Evolutionary conservation across 2,113 vertebrate genomes (phyloP).

Genomic region (Meriones unguiculatus): DNA sequence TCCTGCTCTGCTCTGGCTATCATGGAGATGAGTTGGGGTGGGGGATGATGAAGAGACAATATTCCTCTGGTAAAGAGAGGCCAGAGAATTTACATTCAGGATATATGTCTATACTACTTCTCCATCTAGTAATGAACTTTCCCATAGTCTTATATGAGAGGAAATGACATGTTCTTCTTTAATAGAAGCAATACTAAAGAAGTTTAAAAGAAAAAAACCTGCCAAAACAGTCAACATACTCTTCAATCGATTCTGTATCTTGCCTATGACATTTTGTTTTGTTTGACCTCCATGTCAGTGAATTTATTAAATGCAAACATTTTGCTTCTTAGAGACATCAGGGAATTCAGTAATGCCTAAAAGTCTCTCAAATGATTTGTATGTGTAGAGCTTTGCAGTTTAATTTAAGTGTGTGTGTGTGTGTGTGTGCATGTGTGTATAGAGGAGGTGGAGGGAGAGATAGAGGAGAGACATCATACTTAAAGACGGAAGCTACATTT

Average conservation of each 20-base stretch:
- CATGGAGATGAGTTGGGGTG: not conserved
- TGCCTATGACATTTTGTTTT: slow-evolving; percentile 62
- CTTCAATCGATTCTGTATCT: slow-evolving; percentile 46
- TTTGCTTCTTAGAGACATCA: slow-evolving; percentile 63
- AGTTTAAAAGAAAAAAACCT: not conserved
- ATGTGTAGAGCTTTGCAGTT: slow-evolving; percentile 41
- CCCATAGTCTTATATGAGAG: not conserved
- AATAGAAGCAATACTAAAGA: slow-evolving; percentile 25
- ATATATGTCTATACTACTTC: not conserved
- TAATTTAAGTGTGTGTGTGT: slow-evolving; percentile 38
- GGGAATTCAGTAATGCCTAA: slow-evolving; percentile 56
- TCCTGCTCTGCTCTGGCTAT: not conserved
- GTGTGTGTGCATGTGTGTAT: not conserved
- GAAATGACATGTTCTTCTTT: slow-evolving; percentile 34
- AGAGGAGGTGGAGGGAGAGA: not conserved
- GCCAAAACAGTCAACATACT: slow-evolving; percentile 34
- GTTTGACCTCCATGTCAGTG: slow-evolving; percentile 61
- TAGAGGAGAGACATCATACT: not conserved
- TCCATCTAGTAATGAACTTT: slow-evolving; percentile 6
- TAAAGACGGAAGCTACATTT: not conserved
- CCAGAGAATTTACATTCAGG: not conserved
- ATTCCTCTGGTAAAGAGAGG: not conserved
- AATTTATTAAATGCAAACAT: slow-evolving; percentile 64
- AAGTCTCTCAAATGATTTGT: slow-evolving; percentile 56
- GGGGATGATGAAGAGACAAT: not conserved